Base-by-base conservation (phyloP, 2,888 invertebrate species). In the Catocala nupta region DNA sequence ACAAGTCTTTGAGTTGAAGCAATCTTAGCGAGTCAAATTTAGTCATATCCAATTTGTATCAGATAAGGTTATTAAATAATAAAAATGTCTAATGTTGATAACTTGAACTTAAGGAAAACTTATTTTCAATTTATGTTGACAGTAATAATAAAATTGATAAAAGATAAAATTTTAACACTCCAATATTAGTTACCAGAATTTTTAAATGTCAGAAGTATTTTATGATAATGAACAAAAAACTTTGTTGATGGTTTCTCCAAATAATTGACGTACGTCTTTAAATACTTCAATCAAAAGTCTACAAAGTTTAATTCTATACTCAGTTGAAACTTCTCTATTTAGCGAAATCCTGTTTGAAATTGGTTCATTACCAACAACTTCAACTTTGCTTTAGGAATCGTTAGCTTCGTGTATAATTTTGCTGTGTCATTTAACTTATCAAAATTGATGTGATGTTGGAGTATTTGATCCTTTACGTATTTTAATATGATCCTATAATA, bases 221-320 rank as follows among this genome's bases (percentile, higher is more conserved):
- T 12, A 34, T 51, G 11, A 16, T 11, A 12, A 16, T 12, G 4
- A 55, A 49, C 12, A 10, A 16, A 55, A 13, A 9, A 11, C 50
- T 51, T 54, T 50, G 50, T 53, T 42, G 55, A 66, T 59, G 60
- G 51, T 60, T 56, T 52, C 11, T 11, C 4, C 12, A 42, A 70
- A 63, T 61, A 64, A 59, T 64, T 62, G 50, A 60, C 56, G 47
- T 54, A 48, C 36, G 36, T 49, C 42, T 52, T 54, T 55, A 59
- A 65, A 59, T 53, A 49, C 48, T 60, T 25, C 10, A 50, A 49
- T 52, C 67, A 44, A 58, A 55, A 68, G 60, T 63, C 60, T 56
- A 55, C 49, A 45, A 75, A 70, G 65, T 71, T 78, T 63, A 63
- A 61, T 56, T 65, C 58, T 50, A 63, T 52, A 60, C 42, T 60